Conservation (phyloP, 2,888 invertebrate genomes). For the Oligia strigilis region DNA sequence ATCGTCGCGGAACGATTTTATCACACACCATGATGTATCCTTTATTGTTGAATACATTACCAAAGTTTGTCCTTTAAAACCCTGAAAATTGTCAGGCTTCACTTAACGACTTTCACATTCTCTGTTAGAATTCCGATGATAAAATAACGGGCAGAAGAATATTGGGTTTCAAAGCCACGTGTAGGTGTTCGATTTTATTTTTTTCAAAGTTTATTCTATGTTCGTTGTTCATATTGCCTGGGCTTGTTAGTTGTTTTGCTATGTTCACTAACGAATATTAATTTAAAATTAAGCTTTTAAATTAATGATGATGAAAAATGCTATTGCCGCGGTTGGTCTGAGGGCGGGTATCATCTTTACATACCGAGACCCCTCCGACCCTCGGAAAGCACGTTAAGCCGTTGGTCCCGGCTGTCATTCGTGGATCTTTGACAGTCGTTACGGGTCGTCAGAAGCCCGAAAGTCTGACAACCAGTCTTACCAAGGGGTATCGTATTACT, state of each 20-base stretch:
- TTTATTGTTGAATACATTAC: constrained; percentile 61
- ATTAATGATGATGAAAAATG: background rate
- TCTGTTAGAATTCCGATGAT: constrained; percentile 47
- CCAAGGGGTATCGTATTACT: no score
- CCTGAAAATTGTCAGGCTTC: constrained; percentile 47
- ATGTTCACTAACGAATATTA: background rate
- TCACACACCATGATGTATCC: constrained; percentile 59
- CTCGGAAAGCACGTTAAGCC: no score
- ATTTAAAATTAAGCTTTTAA: background rate
- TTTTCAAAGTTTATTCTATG: constrained; percentile 29
- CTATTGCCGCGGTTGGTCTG: no score
- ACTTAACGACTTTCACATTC: constrained; percentile 55
- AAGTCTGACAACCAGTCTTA: no score
- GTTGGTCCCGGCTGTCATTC: no score
- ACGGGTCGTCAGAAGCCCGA: no score
- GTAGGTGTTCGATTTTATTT: constrained; percentile 22
- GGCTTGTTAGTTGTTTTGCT: constrained; percentile 10
- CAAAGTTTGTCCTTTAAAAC: constrained; percentile 52
- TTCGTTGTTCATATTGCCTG: constrained; percentile 31
- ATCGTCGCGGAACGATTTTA: constrained; percentile 57
- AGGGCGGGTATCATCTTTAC: no score
- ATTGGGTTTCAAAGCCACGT: constrained; percentile 56
- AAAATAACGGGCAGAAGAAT: constrained; percentile 52
- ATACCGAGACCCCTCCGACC: no score
- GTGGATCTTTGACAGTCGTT: no score